phyloP scores from a whole-genome alignment of 2,113 vertebrate species.

The Morone saxatilis region DNA sequence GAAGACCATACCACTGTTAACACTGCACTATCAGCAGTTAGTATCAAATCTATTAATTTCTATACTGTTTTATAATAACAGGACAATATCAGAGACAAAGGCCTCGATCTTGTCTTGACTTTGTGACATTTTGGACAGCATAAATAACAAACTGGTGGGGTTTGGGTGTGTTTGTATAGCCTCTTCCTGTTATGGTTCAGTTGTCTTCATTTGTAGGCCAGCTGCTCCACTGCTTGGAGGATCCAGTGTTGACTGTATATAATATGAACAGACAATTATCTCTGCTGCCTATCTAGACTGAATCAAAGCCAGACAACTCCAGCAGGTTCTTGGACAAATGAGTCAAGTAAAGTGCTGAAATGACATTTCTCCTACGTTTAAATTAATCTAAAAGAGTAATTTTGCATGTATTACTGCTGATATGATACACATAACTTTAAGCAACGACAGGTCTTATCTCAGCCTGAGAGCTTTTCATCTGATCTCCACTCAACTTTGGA shows the following conservation, averaged over 20 bases:
- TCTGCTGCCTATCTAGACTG: background rate
- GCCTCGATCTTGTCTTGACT: background rate
- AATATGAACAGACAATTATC: too few species aligned
- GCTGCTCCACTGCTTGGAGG: too few species aligned
- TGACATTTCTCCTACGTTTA: background rate
- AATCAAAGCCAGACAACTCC: background rate
- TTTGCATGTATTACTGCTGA: background rate
- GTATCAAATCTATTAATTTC: background rate
- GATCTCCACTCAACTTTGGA: slow-evolving; percentile 16
- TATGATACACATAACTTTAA: background rate
- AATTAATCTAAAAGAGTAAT: background rate
- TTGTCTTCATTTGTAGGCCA: too few species aligned
- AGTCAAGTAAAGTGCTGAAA: background rate
- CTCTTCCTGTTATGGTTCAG: too few species aligned
- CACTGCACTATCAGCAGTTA: background rate
- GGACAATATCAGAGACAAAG: too few species aligned
- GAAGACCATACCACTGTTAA: background rate
- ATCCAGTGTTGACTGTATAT: too few species aligned
- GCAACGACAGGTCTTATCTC: background rate
- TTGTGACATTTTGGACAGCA: too few species aligned
- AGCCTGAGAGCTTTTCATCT: background rate
- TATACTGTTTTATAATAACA: background rate
- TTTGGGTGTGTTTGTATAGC: too few species aligned
- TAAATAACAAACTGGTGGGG: too few species aligned
- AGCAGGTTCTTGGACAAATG: too few species aligned